A percentile compares a stretch with the other conserved stretches of the same genome.
phyloP scores from a whole-genome alignment of 2,888 invertebrate species.

The Salticus scenicus region DNA sequence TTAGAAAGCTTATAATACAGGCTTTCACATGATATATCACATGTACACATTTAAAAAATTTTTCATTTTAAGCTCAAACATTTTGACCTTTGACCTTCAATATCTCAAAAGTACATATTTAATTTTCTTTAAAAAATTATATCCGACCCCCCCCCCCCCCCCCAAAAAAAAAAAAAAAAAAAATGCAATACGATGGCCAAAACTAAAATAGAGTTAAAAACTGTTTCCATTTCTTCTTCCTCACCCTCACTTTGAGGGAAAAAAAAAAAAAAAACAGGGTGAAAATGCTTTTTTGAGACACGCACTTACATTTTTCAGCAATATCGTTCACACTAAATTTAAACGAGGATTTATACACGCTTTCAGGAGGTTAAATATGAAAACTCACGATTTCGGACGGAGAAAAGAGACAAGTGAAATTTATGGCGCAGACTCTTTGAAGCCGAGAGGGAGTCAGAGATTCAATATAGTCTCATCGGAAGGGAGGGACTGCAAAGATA shows the following conservation, averaged over 20 bases:
- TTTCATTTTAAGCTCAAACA: too few species aligned
- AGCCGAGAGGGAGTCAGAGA: not conserved
- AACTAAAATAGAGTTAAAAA: not conserved
- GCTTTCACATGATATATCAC: too few species aligned
- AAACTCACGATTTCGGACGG: constrained; percentile 3
- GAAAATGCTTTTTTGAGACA: not conserved
- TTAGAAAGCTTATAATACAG: too few species aligned
- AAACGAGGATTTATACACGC: constrained; percentile 20
- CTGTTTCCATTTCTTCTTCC: not conserved
- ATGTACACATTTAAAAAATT: too few species aligned
- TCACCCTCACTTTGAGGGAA: not conserved
- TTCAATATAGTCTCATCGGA: not conserved
- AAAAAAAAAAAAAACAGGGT: not conserved
- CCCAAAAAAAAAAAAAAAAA: too few species aligned
- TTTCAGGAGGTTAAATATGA: constrained; percentile 13
- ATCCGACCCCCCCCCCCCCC: too few species aligned
- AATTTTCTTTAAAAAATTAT: too few species aligned
- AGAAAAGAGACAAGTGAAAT: not conserved
- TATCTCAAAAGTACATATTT: too few species aligned
- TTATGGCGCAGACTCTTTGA: not conserved
- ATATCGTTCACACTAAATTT: constrained; percentile 21
- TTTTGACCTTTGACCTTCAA: too few species aligned
- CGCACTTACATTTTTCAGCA: constrained; percentile 19
- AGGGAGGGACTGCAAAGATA: not conserved
- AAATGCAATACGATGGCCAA: not conserved